Percentiles rank a stretch among this genome's conserved stretches.
phyloP scores from a whole-genome alignment of 2,113 vertebrate species.

The Camelus dromedarius region DNA sequence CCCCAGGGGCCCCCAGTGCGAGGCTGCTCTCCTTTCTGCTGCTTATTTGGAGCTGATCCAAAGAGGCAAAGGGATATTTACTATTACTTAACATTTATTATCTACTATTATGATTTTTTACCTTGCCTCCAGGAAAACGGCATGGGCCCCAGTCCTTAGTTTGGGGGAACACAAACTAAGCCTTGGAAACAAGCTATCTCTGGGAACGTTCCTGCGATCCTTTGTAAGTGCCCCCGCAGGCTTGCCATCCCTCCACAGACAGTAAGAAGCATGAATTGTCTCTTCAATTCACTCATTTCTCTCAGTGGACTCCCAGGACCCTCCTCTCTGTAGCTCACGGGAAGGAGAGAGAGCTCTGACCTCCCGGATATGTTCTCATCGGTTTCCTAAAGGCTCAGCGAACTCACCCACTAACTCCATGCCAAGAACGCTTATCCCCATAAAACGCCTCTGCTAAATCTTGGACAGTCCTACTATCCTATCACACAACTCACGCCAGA shows the following conservation, averaged over 20 bases:
- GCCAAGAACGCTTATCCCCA: rapidly evolving
- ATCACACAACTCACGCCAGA: rapidly evolving
- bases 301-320: not conserved
- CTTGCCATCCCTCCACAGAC: rapidly evolving
- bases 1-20: not conserved
- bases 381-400: not conserved
- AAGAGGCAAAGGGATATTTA: not conserved
- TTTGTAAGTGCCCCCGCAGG: not conserved
- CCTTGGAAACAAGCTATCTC: not conserved
- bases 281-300: not conserved
- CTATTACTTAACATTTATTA: not conserved
- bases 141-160: not conserved
- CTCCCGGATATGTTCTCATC: not conserved
- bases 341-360: not conserved
- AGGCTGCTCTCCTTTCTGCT: too few relatives aligned
- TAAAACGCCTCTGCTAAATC: not conserved
- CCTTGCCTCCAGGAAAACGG: not conserved
- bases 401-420: not conserved
- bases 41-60: not conserved
- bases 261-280: not conserved
- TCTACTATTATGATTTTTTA: not conserved
- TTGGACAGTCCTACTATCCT: not conserved
- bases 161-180: not conserved
- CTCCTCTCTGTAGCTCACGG: not conserved
- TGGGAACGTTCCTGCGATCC: not conserved